Percentiles rank a stretch among this genome's conserved stretches.
phyloP scores from a whole-genome alignment of 2,797 vertebrate species.

The Premnoplex brunnescens region DNA sequence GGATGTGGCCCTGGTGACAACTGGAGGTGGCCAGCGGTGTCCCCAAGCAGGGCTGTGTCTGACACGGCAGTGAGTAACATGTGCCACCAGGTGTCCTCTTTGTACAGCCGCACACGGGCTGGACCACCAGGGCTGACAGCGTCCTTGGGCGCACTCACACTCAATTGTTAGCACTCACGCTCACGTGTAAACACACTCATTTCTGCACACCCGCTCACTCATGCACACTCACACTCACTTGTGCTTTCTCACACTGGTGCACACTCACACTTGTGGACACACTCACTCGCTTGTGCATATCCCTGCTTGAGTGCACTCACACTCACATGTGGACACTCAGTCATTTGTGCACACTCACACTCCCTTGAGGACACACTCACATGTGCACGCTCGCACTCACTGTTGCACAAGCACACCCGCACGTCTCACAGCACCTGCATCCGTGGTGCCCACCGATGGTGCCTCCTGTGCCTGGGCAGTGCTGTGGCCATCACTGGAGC shows the following conservation, averaged over 20 bases:
- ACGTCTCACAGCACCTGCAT: background rate
- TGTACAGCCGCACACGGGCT: background rate
- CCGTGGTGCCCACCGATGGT: background rate
- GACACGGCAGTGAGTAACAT: background rate
- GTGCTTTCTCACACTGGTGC: background rate
- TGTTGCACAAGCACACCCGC: background rate
- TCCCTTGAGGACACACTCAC: background rate
- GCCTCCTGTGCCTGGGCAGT: too few species aligned
- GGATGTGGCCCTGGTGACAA: background rate
- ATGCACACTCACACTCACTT: background rate
- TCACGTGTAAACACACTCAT: background rate
- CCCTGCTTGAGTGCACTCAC: too few species aligned
- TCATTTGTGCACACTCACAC: too few species aligned
- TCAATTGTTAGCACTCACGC: background rate
- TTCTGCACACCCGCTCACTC: background rate
- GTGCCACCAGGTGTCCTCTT: slow-evolving; percentile 8
- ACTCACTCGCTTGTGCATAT: background rate
- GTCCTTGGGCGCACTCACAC: background rate
- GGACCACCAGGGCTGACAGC: background rate
- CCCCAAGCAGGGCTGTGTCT: background rate
- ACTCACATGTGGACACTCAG: too few species aligned
- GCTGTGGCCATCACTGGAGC: background rate
- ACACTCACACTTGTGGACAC: background rate
- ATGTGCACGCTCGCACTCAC: background rate
- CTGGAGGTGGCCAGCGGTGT: background rate